Evolutionary conservation across 1,140 invertebrate genomes (phyloP).

Genomic region (Drosophila trapezifrons): DNA sequence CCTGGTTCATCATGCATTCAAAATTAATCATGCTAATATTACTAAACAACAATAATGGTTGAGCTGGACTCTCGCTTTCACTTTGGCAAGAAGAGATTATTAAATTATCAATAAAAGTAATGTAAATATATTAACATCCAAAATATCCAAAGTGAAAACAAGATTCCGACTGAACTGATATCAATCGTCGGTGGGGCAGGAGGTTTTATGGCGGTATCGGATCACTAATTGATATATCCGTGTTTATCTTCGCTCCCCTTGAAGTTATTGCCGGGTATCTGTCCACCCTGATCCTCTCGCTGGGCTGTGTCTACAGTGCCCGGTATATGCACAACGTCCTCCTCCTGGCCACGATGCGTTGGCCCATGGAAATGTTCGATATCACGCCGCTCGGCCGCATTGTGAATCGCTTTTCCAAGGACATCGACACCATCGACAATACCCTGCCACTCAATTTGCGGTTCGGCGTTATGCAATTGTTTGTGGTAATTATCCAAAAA

Average conservation of each 20-base stretch:
- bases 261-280: conserved; percentile 79
- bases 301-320: conserved; percentile 82
- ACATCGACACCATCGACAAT: conserved; percentile 89
- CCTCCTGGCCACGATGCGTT: conserved; percentile 87
- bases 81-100: not conserved
- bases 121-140: not conserved
- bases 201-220: conserved; percentile 15
- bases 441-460: conserved; percentile 81
- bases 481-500: conserved; percentile 75
- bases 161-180: not conserved
- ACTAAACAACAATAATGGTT: not conserved
- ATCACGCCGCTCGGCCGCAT: conserved; percentile 90
- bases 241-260: conserved; percentile 12
- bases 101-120: no score
- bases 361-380: conserved; percentile 91
- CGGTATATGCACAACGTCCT: conserved; percentile 86
- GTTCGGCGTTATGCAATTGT: conserved; percentile 70
- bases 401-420: conserved; percentile 91
- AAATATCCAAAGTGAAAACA: not conserved
- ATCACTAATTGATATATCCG: conserved; percentile 20
- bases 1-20: conserved; percentile 19
- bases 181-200: conserved; percentile 14
- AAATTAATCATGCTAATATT: not conserved
- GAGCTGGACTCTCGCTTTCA: not conserved
- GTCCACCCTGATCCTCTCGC: conserved; percentile 74